Conservation (phyloP, 2,113 vertebrate species). For the Boulengeromyrus knoepffleri region DNA sequence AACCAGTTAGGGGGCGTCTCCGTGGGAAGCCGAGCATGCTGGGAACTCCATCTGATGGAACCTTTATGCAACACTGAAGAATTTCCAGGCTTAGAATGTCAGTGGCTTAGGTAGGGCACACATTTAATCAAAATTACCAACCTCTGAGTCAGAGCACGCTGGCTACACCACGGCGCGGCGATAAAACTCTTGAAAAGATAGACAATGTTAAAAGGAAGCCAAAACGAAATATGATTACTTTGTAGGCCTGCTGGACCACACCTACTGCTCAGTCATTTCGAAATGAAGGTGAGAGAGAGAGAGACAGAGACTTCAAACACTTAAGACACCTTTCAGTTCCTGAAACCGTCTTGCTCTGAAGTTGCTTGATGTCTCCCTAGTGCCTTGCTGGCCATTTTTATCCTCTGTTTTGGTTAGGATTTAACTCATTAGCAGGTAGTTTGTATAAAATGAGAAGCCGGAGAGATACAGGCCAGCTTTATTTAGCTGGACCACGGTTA, state of each 20-base stretch:
- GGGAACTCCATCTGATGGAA: not conserved
- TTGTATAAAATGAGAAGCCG: not conserved
- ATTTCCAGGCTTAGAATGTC: not conserved
- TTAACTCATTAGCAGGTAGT: not conserved
- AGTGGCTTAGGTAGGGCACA: not conserved
- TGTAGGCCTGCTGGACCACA: not conserved
- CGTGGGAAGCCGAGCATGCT: not conserved
- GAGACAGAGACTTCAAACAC: not conserved
- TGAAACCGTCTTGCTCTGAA: not conserved
- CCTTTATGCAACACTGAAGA: not conserved
- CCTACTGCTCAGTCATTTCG: not conserved
- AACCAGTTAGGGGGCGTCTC: not conserved
- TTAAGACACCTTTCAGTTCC: not conserved
- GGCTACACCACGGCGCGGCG: not conserved
- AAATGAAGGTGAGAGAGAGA: not conserved
- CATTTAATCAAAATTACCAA: not conserved
- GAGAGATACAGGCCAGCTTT: not conserved
- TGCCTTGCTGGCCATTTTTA: not conserved
- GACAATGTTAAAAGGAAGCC: not conserved
- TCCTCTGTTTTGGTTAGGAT: not conserved
- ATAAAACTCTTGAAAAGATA: not conserved
- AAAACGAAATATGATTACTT: slow-evolving; percentile 7
- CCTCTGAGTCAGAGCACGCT: not conserved
- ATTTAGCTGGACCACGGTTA: not conserved
- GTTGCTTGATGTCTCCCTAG: not conserved